Conservation (phyloP, 2,888 invertebrate genomes). For the Lasioglossum villosulum region DNA sequence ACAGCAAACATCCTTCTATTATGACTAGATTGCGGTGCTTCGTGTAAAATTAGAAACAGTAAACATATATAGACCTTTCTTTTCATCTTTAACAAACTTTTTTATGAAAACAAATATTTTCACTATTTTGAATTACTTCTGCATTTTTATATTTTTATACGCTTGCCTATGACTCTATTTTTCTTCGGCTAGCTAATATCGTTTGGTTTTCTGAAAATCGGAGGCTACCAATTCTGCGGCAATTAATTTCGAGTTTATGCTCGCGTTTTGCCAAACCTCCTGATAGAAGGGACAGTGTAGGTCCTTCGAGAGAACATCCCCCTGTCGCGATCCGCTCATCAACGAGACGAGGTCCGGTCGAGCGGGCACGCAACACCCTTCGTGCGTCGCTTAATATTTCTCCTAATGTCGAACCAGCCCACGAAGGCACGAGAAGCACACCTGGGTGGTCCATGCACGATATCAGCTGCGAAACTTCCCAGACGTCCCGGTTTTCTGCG, state of each 20-base stretch:
- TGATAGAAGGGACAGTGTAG: neutral
- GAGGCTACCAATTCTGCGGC: no score
- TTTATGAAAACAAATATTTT: no score
- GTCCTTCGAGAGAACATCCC: neutral
- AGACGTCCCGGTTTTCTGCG: slow-evolving; percentile 70
- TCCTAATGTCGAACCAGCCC: slow-evolving; percentile 55
- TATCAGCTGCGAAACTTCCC: slow-evolving; percentile 82
- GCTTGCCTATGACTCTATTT: neutral
- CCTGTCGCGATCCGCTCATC: slow-evolving; percentile 29
- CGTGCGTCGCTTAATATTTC: slow-evolving; percentile 59
- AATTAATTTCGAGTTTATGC: neutral
- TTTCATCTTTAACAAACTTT: neutral
- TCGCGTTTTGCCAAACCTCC: no score
- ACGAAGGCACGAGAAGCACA: slow-evolving; percentile 64
- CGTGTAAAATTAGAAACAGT: neutral
- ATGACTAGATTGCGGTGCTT: neutral
- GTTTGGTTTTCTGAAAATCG: neutral
- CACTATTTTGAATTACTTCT: no score
- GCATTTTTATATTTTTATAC: neutral
- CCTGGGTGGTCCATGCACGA: slow-evolving; percentile 81
- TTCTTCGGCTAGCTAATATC: neutral
- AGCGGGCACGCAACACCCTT: slow-evolving; percentile 46
- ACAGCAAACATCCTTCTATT: neutral
- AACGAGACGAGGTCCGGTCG: slow-evolving; percentile 36
- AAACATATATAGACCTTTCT: neutral